A percentile compares a stretch with the other conserved stretches of the same genome.
These are phyloP conservation scores for Coccyzus lansbergi DNA, from an alignment of 2,797 vertebrate genomes.

Conservation along the genomic window DNA sequence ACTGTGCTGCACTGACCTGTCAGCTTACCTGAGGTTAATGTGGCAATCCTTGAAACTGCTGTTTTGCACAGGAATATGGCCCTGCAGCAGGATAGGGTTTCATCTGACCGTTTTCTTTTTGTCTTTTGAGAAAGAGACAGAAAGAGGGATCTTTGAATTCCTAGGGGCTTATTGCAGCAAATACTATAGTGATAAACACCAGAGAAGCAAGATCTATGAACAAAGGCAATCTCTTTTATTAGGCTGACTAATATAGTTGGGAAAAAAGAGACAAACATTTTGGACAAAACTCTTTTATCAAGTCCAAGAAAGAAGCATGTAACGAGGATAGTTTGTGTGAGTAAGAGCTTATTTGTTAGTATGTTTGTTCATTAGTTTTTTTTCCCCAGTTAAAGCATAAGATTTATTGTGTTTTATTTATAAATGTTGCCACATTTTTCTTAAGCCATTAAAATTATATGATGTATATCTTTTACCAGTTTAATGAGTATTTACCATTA, in stretches of 20 bases:
- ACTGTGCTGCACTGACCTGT: too few species aligned
- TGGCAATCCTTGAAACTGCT: background rate
- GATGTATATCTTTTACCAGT: background rate
- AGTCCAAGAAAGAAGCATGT: background rate
- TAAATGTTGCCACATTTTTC: background rate
- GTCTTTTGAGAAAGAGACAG: background rate
- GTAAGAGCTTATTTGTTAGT: background rate
- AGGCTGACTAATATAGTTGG: background rate
- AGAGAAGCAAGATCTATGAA: background rate
- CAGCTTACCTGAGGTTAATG: fast-evolving
- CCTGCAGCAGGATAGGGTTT: background rate
- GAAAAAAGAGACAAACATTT: background rate
- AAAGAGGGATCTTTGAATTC: background rate
- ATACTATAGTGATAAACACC: background rate
- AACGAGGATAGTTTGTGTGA: background rate
- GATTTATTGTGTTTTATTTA: background rate
- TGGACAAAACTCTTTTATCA: background rate
- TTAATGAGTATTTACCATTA: background rate
- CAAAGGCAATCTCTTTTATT: background rate
- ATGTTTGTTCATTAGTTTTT: background rate
- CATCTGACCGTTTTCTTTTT: background rate
- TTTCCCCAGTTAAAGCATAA: background rate
- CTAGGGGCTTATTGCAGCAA: background rate
- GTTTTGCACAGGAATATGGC: background rate
- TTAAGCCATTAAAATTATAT: background rate